Percentiles rank a stretch among this genome's conserved stretches.
Conservation (phyloP, 2,113 vertebrate species). For the Triplophysa rosa region DNA sequence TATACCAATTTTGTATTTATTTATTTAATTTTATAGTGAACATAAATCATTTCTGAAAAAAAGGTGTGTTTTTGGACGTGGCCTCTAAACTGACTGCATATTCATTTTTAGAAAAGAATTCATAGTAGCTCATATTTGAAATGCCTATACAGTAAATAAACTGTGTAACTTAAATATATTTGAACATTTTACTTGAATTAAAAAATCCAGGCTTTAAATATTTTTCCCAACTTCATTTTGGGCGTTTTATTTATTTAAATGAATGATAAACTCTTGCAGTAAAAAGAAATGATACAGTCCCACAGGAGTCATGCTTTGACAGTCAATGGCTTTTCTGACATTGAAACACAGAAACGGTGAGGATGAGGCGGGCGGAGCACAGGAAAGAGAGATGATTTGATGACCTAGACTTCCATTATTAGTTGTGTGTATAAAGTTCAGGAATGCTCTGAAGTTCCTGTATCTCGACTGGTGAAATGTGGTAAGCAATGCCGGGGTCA, state of each 20-base stretch:
- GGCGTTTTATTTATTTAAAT: neutral
- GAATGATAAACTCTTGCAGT: neutral
- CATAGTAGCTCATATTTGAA: no score
- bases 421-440: conserved; percentile 27
- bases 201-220: no score
- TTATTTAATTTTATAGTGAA: neutral
- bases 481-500: neutral
- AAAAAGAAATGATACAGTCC: neutral
- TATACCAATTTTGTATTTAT: neutral
- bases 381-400: conserved; percentile 16
- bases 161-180: no score
- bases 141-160: no score
- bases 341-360: neutral
- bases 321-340: conserved; percentile 2
- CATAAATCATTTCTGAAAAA: no score
- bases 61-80: no score
- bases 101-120: no score
- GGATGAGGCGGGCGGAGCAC: conserved; percentile 11
- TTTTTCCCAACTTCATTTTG: no score
- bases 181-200: no score
- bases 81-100: no score
- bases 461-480: neutral
- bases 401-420: conserved; percentile 18
- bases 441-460: conserved; percentile 32
- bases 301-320: neutral